Conservation (phyloP, 1,140 invertebrate species). For the Caenorhabditis latens region DNA sequence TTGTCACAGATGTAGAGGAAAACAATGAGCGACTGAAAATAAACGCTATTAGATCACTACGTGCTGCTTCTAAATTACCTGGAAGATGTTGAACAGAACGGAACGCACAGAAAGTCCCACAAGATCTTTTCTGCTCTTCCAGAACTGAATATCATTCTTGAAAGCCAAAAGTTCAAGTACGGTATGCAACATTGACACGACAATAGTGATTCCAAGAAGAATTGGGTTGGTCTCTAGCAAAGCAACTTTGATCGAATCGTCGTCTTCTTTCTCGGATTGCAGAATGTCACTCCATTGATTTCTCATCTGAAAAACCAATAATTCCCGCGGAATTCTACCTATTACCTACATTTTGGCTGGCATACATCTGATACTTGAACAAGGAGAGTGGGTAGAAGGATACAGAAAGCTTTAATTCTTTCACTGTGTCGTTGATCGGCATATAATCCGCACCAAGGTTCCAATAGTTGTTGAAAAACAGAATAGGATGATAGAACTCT, state of each 20-base stretch:
- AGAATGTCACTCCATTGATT: slow-evolving; percentile 79
- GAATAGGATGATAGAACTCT: slow-evolving; percentile 89
- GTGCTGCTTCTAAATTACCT: slow-evolving; percentile 81
- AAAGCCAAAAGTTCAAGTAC: slow-evolving; percentile 98
- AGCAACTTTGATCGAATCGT: slow-evolving; percentile 96
- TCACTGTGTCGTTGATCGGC: slow-evolving; percentile 79
- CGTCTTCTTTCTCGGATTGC: slow-evolving; percentile 82
- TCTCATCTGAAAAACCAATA: slow-evolving; percentile 80
- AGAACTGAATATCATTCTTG: slow-evolving; percentile 99
- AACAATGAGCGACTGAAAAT: slow-evolving; percentile 81
- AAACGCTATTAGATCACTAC: background rate
- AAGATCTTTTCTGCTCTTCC: slow-evolving; percentile 95
- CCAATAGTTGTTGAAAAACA: slow-evolving; percentile 99
- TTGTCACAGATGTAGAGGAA: slow-evolving; percentile 88
- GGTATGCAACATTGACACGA: slow-evolving; percentile 94
- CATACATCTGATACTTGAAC: slow-evolving; percentile 67
- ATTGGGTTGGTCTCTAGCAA: slow-evolving; percentile 97
- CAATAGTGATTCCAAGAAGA: slow-evolving; percentile 89
- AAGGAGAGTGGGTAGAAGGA: slow-evolving; percentile 79
- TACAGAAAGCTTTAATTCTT: slow-evolving; percentile 59
- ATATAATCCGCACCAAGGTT: slow-evolving; percentile 95
- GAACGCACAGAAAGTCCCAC: slow-evolving; percentile 80
- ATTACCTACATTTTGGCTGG: slow-evolving; percentile 79
- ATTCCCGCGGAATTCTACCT: background rate
- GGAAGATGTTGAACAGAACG: slow-evolving; percentile 78